Evolutionary conservation across 1,140 invertebrate species (phyloP).

Genomic region (Antheraea mylitta): DNA sequence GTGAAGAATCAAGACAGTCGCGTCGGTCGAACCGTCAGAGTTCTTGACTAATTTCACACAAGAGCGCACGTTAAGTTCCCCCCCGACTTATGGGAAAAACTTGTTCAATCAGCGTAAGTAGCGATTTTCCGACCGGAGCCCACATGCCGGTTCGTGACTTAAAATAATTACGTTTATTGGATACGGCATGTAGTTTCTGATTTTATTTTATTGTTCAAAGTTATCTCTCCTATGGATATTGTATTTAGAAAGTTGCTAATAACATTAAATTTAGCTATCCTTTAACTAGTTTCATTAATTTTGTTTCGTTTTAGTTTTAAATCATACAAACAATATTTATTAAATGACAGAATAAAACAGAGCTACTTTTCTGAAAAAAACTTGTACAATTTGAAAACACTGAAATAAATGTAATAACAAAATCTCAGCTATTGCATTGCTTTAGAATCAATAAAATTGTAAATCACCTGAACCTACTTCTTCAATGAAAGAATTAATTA

Average conservation of each 20-base stretch:
- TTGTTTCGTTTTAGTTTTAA: too few species aligned
- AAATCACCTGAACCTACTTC: too few species aligned
- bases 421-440: too few species aligned
- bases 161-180: slow-evolving; percentile 7
- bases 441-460: too few species aligned
- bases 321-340: too few species aligned
- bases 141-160: background rate
- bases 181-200: slow-evolving; percentile 15
- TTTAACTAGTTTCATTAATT: too few species aligned
- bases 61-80: slow-evolving; percentile 26
- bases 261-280: too few species aligned
- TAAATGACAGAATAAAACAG: too few species aligned
- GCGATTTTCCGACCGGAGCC: slow-evolving; percentile 34
- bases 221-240: background rate
- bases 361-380: too few species aligned
- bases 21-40: slow-evolving; percentile 13
- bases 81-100: slow-evolving; percentile 41
- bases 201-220: background rate
- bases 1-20: slow-evolving; percentile 9
- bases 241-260: background rate
- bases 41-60: slow-evolving; percentile 44
- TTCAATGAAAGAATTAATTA: too few species aligned
- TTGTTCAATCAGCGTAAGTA: slow-evolving; percentile 52
- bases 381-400: too few species aligned
- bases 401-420: too few species aligned